A percentile compares a stretch with the other conserved stretches of the same genome.
Conservation (phyloP, 2,113 vertebrate genomes). For the Crotalus helleri region DNA sequence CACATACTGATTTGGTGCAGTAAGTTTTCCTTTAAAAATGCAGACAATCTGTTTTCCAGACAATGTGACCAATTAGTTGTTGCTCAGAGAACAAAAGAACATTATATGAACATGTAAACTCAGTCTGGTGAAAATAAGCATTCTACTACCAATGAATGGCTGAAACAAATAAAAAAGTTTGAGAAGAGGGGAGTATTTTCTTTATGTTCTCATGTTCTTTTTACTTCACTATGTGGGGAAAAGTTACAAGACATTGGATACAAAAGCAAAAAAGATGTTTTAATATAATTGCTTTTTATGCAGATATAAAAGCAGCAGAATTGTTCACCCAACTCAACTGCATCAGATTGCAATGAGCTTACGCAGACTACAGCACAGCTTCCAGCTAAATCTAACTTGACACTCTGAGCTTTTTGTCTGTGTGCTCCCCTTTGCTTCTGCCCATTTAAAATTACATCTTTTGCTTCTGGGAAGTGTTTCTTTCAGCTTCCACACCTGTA, state of each 20-base stretch:
- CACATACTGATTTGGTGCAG: not conserved
- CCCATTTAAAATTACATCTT: not conserved
- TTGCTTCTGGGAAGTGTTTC: not conserved
- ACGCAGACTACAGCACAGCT: not conserved
- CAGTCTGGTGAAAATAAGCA: constrained; percentile 33
- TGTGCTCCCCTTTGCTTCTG: not conserved
- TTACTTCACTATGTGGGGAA: not conserved
- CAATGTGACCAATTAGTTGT: constrained; percentile 2
- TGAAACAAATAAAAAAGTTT: not conserved
- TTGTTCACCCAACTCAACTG: not conserved
- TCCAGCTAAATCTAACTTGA: not conserved
- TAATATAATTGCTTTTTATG: not conserved
- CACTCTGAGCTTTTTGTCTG: not conserved
- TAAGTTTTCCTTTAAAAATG: constrained; percentile 15
- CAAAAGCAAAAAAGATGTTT: not conserved
- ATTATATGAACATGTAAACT: not conserved
- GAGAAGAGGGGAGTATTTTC: not conserved
- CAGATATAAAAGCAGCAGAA: not conserved
- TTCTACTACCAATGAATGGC: constrained; percentile 32
- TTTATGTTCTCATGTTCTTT: not conserved
- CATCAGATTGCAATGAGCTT: not conserved
- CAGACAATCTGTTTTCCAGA: constrained; percentile 13
- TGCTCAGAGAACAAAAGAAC: constrained; percentile 22
- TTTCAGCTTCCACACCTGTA: not conserved
- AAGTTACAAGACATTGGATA: not conserved